Evolutionary conservation across 35 echinoderm and acorn worm genomes (phyloP).

Genomic region (Holothuria glaberrima): DNA sequence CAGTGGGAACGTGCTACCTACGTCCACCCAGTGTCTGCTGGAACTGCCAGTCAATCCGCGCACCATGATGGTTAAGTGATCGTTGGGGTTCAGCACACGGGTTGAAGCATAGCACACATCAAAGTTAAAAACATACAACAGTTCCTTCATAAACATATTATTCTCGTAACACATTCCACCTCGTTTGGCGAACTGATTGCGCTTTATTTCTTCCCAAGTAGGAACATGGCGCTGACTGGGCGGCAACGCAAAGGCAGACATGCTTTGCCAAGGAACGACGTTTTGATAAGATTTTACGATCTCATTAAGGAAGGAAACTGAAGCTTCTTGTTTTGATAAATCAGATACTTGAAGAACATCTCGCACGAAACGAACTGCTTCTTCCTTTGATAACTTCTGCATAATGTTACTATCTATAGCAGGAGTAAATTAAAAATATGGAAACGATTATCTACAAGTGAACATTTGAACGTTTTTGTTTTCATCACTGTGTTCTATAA

Average conservation of each 20-base stretch:
- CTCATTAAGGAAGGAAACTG: not conserved
- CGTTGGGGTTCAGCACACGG: no score
- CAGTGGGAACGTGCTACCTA: no score
- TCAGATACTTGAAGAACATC: not conserved
- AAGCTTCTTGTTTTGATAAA: not conserved
- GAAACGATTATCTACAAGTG: no score
- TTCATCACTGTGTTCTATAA: no score
- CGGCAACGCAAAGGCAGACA: conserved; percentile 30
- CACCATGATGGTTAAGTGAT: conserved; percentile 50
- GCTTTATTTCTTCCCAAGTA: conserved; percentile 53
- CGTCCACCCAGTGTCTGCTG: no score
- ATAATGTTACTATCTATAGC: no score
- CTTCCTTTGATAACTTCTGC: no score
- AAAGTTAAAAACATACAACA: no score
- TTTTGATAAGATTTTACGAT: conserved; percentile 22
- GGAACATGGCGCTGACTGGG: conserved; percentile 46
- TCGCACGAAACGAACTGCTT: not conserved
- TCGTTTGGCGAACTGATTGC: conserved; percentile 28
- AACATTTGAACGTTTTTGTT: no score
- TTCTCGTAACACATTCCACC: conserved; percentile 70
- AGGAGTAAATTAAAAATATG: no score
- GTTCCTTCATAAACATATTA: conserved; percentile 36
- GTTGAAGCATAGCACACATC: no score
- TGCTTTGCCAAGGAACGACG: conserved; percentile 68
- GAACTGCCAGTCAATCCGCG: no score